Conservation (phyloP, 2,797 vertebrate genomes). For the Dermochelys coriacea region DNA sequence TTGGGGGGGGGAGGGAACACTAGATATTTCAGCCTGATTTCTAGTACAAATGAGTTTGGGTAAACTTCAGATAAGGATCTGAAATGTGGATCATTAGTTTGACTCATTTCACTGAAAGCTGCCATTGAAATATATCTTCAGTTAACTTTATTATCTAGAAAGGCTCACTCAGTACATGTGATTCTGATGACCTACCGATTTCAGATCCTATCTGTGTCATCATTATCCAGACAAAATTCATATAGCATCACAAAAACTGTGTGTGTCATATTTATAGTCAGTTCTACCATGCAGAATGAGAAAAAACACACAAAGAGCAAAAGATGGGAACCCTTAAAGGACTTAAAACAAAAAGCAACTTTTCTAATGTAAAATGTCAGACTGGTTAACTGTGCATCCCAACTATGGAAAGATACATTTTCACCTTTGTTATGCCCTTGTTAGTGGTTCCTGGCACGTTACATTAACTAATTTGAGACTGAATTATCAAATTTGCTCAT, state of each 20-base stretch:
- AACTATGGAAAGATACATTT: slow-evolving; percentile 77
- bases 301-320: background rate
- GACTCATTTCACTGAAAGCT: slow-evolving; percentile 20
- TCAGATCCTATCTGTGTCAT: slow-evolving; percentile 22
- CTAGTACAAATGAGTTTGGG: slow-evolving; percentile 48
- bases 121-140: slow-evolving; percentile 56
- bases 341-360: slow-evolving; percentile 65
- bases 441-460: slow-evolving; percentile 83
- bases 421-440: slow-evolving; percentile 75
- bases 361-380: slow-evolving; percentile 65
- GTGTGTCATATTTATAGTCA: background rate
- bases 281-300: background rate
- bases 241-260: background rate
- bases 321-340: background rate
- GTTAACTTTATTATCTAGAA: slow-evolving; percentile 17
- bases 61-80: slow-evolving; percentile 37
- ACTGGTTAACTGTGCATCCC: slow-evolving; percentile 77
- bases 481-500: slow-evolving; percentile 95
- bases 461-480: slow-evolving; percentile 89
- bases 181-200: slow-evolving; percentile 59
- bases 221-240: background rate
- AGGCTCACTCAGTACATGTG: slow-evolving; percentile 23
- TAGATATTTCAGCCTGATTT: slow-evolving; percentile 19
- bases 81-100: background rate
- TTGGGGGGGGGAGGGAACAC: too few relatives aligned